A percentile compares a stretch with the other conserved stretches of the same genome.
phyloP scores from a whole-genome alignment of 2,888 invertebrate genomes.

The Callyntrura sp. region DNA sequence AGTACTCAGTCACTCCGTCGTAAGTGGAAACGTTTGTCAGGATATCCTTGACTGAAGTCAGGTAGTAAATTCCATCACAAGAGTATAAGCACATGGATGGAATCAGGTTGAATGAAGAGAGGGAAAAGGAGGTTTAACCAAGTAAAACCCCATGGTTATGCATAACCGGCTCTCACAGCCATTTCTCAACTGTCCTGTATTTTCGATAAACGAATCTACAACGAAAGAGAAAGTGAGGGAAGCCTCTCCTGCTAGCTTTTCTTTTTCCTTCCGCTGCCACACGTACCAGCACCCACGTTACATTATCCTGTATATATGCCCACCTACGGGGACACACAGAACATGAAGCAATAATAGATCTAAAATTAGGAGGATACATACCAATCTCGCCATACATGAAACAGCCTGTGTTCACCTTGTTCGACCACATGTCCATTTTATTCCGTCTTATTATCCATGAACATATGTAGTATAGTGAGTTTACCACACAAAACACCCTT shows the following conservation, averaged over 20 bases:
- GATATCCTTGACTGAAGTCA: slow-evolving; percentile 74
- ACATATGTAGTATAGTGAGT: too few relatives aligned
- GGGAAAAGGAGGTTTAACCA: slow-evolving; percentile 39
- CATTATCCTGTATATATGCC: too few relatives aligned
- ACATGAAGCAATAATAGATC: too few relatives aligned
- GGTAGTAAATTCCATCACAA: slow-evolving; percentile 76
- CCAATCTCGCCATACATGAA: too few relatives aligned
- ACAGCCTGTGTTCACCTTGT: too few relatives aligned
- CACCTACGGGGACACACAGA: too few relatives aligned
- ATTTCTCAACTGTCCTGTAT: slow-evolving; percentile 82
- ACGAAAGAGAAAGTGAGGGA: slow-evolving; percentile 16
- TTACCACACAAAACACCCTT: too few relatives aligned
- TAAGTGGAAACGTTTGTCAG: slow-evolving; percentile 72
- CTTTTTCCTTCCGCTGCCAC: too few relatives aligned
- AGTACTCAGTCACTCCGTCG: slow-evolving; percentile 53
- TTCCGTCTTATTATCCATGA: too few relatives aligned
- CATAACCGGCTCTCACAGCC: slow-evolving; percentile 78
- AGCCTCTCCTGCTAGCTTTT: background rate
- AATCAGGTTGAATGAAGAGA: slow-evolving; percentile 16
- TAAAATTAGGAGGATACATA: too few relatives aligned
- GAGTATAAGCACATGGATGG: slow-evolving; percentile 43
- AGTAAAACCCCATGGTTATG: slow-evolving; percentile 65
- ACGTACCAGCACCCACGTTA: too few relatives aligned
- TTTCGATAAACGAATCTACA: slow-evolving; percentile 68
- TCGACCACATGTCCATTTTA: too few relatives aligned